phyloP scores from a whole-genome alignment of 2,888 invertebrate genomes.

The Cataglyphis albicans region DNA sequence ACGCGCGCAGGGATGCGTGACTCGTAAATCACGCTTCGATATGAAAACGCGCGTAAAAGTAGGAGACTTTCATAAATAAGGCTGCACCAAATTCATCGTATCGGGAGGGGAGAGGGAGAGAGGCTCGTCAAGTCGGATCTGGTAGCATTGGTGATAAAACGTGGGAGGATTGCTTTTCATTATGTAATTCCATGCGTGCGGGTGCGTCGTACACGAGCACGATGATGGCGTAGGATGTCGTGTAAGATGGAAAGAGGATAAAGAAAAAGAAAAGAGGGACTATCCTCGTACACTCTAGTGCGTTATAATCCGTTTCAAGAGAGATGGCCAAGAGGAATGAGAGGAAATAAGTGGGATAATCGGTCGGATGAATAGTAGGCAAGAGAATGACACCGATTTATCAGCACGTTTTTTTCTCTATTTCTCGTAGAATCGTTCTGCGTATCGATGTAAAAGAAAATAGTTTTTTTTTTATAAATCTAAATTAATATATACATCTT shows the following conservation, averaged over 20 bases:
- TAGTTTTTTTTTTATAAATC: background rate
- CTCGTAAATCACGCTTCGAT: constrained; percentile 48
- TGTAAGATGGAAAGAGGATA: constrained; percentile 23
- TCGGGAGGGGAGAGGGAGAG: background rate
- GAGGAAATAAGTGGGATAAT: constrained; percentile 1
- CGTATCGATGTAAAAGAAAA: background rate
- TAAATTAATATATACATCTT: background rate
- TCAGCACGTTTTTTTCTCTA: background rate
- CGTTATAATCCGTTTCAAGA: background rate
- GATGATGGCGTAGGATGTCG: constrained; percentile 14
- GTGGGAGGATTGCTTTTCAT: constrained; percentile 44
- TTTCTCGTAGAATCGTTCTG: background rate
- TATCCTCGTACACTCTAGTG: constrained; percentile 1
- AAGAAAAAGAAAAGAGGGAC: background rate
- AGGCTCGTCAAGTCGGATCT: background rate
- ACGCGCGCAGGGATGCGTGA: constrained; percentile 26
- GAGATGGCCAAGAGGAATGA: background rate
- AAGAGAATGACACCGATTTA: background rate
- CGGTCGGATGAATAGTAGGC: background rate
- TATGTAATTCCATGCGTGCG: constrained; percentile 32
- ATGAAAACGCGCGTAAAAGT: constrained; percentile 39
- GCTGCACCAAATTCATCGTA: background rate
- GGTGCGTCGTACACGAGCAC: background rate
- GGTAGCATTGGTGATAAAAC: background rate
- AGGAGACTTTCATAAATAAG: constrained; percentile 42